A percentile compares a stretch with the other conserved stretches of the same genome.
phyloP scores from a whole-genome alignment of 2,113 vertebrate genomes.

The Vicugna pacos region DNA sequence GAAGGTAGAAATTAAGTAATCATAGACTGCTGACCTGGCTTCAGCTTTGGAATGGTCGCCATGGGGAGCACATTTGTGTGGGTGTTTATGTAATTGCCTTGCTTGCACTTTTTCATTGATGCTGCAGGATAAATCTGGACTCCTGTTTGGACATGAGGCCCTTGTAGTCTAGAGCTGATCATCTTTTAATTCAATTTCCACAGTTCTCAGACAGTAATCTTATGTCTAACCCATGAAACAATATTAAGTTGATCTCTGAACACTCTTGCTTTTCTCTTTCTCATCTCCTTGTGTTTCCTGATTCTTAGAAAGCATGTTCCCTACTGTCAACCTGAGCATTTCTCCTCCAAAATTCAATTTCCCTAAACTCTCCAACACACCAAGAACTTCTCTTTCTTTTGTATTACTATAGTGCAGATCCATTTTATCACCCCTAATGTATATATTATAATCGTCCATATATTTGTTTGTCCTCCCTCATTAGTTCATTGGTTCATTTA shows the following conservation, averaged over 20 bases:
- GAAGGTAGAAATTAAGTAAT: background rate
- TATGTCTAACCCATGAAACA: background rate
- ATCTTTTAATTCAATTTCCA: background rate
- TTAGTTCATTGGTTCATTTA: background rate
- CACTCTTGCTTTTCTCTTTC: background rate
- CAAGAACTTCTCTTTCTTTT: background rate
- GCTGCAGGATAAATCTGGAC: background rate
- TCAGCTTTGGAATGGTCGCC: background rate
- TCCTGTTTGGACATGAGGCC: background rate
- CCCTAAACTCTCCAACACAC: background rate
- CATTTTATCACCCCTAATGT: background rate
- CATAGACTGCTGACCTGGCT: background rate
- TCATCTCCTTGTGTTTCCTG: background rate
- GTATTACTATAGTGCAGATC: background rate
- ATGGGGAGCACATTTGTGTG: background rate
- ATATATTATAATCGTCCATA: background rate
- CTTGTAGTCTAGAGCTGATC: background rate
- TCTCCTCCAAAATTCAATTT: background rate
- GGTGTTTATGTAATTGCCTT: background rate
- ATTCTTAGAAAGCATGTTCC: background rate
- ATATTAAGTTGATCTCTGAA: fast-evolving
- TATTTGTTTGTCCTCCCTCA: fast-evolving
- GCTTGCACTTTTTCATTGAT: background rate
- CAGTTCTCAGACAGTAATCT: background rate
- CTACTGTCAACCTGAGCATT: background rate